A percentile compares a stretch with the other conserved stretches of the same genome.
Conservation (phyloP, 2,888 invertebrate genomes). For the Protodeltote pygarga region DNA sequence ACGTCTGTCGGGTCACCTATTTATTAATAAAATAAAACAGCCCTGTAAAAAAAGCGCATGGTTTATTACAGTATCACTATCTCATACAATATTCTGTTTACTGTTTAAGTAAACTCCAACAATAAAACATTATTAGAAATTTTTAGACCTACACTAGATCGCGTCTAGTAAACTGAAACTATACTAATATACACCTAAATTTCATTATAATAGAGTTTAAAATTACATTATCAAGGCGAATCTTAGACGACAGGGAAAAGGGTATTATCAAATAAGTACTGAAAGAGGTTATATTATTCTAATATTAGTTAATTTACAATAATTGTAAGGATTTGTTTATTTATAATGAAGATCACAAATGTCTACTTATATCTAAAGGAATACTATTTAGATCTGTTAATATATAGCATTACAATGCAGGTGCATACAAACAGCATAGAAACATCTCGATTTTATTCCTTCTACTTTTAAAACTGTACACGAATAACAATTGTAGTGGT, state of each 20-base stretch:
- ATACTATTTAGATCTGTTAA: conserved; percentile 41
- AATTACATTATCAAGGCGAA: conserved; percentile 55
- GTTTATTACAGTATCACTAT: conserved; percentile 66
- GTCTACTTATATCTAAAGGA: conserved; percentile 48
- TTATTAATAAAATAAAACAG: conserved; percentile 28
- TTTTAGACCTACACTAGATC: conserved; percentile 45
- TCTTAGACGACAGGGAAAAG: conserved; percentile 47
- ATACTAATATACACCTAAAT: conserved; percentile 49
- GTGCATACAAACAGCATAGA: neutral
- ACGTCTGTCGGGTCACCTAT: neutral
- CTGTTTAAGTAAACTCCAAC: conserved; percentile 57
- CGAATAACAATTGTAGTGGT: too few species aligned
- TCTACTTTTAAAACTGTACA: too few species aligned
- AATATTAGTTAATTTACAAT: conserved; percentile 42
- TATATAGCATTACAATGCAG: conserved; percentile 22
- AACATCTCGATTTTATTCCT: neutral
- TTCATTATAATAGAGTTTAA: conserved; percentile 48
- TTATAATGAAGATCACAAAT: conserved; percentile 55
- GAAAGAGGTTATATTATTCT: conserved; percentile 38
- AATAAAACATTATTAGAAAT: conserved; percentile 50
- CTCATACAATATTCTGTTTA: conserved; percentile 59
- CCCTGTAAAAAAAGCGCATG: conserved; percentile 63
- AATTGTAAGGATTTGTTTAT: conserved; percentile 36
- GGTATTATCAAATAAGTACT: conserved; percentile 45
- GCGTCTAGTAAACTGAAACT: conserved; percentile 57